A percentile compares a stretch with the other conserved stretches of the same genome.
These are phyloP conservation scores for Thomomys bottae DNA, from an alignment of 2,113 vertebrate genomes.

Conservation along the genomic window DNA sequence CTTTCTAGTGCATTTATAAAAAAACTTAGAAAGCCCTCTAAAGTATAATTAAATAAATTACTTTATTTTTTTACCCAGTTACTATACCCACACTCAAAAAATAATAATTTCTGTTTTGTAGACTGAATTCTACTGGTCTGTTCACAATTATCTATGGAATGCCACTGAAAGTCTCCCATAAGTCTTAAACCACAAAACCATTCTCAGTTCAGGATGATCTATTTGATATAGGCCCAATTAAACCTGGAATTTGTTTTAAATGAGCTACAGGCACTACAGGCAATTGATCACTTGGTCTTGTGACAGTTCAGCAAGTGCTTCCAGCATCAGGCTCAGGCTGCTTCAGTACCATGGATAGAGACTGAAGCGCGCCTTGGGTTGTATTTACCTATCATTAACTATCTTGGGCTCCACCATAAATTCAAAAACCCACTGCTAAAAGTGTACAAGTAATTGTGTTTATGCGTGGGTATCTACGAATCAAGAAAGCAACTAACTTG, in stretches of 20 bases:
- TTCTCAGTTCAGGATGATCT: conserved; percentile 35
- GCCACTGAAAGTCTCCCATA: conserved; percentile 22
- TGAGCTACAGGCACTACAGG: conserved; percentile 51
- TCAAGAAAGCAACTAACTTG: not conserved
- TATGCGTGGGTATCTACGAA: conserved; percentile 15
- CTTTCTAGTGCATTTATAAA: conserved; percentile 64
- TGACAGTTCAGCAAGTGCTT: conserved; percentile 40
- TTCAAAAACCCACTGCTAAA: conserved; percentile 1
- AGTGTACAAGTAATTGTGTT: not conserved
- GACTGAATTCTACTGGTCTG: conserved; percentile 42
- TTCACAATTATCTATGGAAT: not conserved
- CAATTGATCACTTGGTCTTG: conserved; percentile 60
- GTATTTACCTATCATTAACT: not conserved
- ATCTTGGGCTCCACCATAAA: not conserved
- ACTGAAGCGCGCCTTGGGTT: not conserved
- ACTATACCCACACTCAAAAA: not conserved
- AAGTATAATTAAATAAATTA: conserved; percentile 73
- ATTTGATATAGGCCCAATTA: conserved; percentile 63
- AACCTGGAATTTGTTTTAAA: conserved; percentile 68
- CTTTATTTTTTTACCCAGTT: conserved; percentile 51
- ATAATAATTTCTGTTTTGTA: conserved; percentile 68
- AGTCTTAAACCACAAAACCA: conserved; percentile 55
- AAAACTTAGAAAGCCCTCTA: conserved; percentile 50
- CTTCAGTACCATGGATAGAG: not conserved
- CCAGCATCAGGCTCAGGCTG: not conserved